phyloP scores from a whole-genome alignment of 2,888 invertebrate species.

The Campopleginae sp. region DNA sequence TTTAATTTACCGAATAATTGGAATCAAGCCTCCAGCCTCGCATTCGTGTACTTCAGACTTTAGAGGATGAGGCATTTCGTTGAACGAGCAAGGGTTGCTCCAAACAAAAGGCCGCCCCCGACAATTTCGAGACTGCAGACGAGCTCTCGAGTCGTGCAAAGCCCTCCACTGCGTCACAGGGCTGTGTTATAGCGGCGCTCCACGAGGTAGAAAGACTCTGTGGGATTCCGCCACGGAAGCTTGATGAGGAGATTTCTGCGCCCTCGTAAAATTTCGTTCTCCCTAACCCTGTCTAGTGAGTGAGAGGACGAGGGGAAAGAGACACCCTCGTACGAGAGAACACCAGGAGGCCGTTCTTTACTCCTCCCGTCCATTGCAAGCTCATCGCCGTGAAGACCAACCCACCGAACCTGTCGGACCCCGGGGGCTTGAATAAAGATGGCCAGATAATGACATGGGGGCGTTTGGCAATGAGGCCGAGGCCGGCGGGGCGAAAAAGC shows the following conservation, averaged over 20 bases:
- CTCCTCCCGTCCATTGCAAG: slow-evolving; percentile 47
- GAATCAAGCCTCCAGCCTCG: slow-evolving; percentile 82
- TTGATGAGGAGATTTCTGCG: slow-evolving; percentile 83
- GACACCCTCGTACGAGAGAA: slow-evolving; percentile 30
- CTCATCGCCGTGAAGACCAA: slow-evolving; percentile 54
- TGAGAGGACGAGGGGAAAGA: slow-evolving; percentile 17
- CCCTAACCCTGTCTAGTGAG: slow-evolving; percentile 53
- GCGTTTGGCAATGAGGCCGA: slow-evolving; percentile 51
- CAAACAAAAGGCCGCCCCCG: slow-evolving; percentile 68
- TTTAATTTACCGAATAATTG: slow-evolving; percentile 85
- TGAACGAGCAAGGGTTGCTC: slow-evolving; percentile 1
- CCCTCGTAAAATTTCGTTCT: slow-evolving; percentile 80
- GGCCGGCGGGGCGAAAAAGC: slow-evolving; percentile 5
- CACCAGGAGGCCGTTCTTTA: slow-evolving; percentile 46
- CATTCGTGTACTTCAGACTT: slow-evolving; percentile 77
- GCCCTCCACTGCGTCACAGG: slow-evolving; percentile 56
- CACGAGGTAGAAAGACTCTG: slow-evolving; percentile 56
- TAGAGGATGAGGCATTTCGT: slow-evolving; percentile 57
- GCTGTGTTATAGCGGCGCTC: slow-evolving; percentile 25
- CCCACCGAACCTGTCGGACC: slow-evolving; percentile 64
- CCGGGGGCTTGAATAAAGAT: slow-evolving; percentile 81
- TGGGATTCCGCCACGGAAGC: slow-evolving; percentile 76
- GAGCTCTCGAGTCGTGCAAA: slow-evolving; percentile 37
- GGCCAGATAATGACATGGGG: slow-evolving; percentile 77
- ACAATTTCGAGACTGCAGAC: slow-evolving; percentile 74